phyloP scores from a whole-genome alignment of 2,888 invertebrate species.

The Microctonus hyperodae region DNA sequence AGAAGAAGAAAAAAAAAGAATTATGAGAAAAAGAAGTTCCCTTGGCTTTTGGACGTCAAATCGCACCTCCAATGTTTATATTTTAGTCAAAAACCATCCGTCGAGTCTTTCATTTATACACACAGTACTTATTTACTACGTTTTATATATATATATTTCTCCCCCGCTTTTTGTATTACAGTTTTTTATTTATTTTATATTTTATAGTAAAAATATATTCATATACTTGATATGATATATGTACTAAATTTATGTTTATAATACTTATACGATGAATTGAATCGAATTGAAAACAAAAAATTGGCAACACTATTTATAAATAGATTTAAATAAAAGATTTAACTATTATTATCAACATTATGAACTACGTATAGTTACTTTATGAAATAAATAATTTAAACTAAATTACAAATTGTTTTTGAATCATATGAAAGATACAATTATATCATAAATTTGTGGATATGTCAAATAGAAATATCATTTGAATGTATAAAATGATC shows the following conservation, averaged over 20 bases:
- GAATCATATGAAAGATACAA: too few relatives aligned
- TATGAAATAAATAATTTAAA: too few relatives aligned
- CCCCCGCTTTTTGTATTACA: neutral
- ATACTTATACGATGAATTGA: neutral
- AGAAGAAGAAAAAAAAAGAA: constrained; percentile 11
- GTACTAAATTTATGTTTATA: too few relatives aligned
- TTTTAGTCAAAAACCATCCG: constrained; percentile 44
- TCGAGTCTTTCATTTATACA: constrained; percentile 39
- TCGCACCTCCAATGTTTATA: constrained; percentile 60
- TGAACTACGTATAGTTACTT: too few relatives aligned
- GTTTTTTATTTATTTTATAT: neutral
- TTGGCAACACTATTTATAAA: too few relatives aligned
- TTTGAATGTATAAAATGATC: too few relatives aligned
- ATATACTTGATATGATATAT: neutral
- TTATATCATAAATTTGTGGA: too few relatives aligned
- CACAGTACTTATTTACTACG: neutral
- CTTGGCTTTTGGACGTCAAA: constrained; percentile 51
- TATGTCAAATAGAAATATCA: too few relatives aligned
- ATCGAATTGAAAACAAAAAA: neutral
- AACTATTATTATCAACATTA: too few relatives aligned
- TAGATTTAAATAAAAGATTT: too few relatives aligned
- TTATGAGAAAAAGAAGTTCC: constrained; percentile 29
- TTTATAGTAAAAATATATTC: neutral
- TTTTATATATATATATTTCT: neutral
- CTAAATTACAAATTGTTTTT: too few relatives aligned